Base-by-base conservation (phyloP, 2,888 invertebrate species). In the Sesia apiformis region DNA sequence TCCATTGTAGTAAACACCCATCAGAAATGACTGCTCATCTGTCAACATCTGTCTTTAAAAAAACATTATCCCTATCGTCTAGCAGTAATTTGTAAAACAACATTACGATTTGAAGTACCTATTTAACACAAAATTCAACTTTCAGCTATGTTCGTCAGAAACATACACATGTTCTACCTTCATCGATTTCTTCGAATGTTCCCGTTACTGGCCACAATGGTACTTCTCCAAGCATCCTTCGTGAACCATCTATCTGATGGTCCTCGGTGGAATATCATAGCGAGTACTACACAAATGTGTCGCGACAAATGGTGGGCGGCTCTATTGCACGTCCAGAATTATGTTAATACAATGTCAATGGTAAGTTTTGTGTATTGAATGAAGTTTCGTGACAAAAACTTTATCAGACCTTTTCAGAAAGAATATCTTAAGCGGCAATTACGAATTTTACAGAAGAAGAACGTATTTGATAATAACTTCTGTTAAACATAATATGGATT, bases 251-350 rank as follows among this genome's bases (percentile, higher is more conserved):
- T 75, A 3, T 69, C 78, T 1, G 79, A 78, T 53, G 73, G 75
- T 0, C 81, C 81, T 0, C 70, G 82, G 78, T 68, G 92, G 92
- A 3, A 81, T 72, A 58, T 71, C 73, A 58, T 90, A 67, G 91
- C 71, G 0, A 51, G 42, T 3, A 63, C 69, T 2, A 56, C 69
- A 0, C 70, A 74, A 4, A 69, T 69, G 62, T 91, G 91, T 62
- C 65, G 77, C 6, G 61, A 60, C 0, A 74, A 80, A 57, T 91
- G 91, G 91, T 91, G 91, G 91, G 58, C 81, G 1, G 69, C 78
- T 0, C 53, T 91, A 7, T 67, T 91, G 1, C 89, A 90, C 63
- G 67, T 90, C 3, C 90, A 91, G 62, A 91, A 91, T 60, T 90
- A 85, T 60, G 76, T 81, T 3, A 79, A 81, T 51, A 60, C 23